phyloP scores from a whole-genome alignment of 2,113 vertebrate genomes.

The Anthoscopus minutus region DNA sequence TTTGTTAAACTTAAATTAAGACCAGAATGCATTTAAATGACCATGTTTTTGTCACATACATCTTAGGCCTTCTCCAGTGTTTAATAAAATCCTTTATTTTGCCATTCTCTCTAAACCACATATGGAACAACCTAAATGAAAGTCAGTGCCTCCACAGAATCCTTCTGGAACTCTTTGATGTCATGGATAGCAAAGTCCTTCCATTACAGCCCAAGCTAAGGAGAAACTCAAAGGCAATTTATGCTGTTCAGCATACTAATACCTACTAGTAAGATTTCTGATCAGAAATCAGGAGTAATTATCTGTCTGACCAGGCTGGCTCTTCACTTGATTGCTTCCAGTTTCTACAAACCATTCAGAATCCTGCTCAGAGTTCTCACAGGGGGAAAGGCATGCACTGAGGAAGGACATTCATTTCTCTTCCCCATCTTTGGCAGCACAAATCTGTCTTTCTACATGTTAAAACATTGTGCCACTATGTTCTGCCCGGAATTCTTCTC shows the following conservation, averaged over 20 bases:
- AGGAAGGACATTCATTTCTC: not conserved
- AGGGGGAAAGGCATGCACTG: not conserved
- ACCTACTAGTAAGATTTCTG: not conserved
- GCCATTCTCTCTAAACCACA: not conserved
- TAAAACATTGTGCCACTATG: not conserved
- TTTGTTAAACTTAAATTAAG: not conserved
- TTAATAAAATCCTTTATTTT: not conserved
- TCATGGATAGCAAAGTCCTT: not conserved
- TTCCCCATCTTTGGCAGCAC: not conserved
- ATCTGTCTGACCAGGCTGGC: not conserved
- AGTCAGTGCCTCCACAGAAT: not conserved
- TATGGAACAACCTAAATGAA: not conserved
- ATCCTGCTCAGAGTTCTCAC: not conserved
- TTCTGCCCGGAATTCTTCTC: not conserved
- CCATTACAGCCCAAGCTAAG: not conserved
- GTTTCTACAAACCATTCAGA: not conserved
- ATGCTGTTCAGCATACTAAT: not conserved
- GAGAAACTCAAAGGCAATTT: not conserved
- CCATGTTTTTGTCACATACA: not conserved
- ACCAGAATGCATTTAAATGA: not conserved
- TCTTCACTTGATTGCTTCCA: not conserved
- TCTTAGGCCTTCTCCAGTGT: not conserved
- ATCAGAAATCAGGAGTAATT: not conserved
- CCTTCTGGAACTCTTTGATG: not conserved
- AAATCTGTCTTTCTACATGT: not conserved